Percentiles rank a stretch among this genome's conserved stretches.
Conservation (phyloP, 2,113 vertebrate species). For the Hyaena hyaena region DNA sequence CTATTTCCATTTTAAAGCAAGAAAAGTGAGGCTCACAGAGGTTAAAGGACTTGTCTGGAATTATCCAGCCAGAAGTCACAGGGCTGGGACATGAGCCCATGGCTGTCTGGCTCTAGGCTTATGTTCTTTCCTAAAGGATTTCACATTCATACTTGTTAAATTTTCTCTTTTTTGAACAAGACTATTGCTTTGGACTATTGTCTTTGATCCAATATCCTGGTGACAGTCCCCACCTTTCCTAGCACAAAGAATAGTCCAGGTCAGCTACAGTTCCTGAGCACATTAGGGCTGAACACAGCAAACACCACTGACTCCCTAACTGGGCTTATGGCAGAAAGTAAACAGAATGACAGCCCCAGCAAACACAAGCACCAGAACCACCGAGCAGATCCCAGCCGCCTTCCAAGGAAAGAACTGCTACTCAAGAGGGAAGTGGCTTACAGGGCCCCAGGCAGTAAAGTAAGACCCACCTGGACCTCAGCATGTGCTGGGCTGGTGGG, state of each 20-base stretch:
- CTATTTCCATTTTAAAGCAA: neutral
- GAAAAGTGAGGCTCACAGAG: neutral
- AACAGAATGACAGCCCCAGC: constrained; percentile 17
- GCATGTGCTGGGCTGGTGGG: neutral
- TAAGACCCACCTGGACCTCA: neutral
- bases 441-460: accelerated
- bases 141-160: neutral
- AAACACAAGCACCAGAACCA: neutral
- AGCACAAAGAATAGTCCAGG: neutral
- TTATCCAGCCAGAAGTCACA: neutral
- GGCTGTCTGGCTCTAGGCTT: neutral
- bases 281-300: neutral
- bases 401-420: neutral
- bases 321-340: neutral
- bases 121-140: neutral
- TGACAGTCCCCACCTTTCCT: neutral
- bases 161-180: neutral
- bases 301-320: neutral
- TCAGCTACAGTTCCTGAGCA: neutral
- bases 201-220: constrained; percentile 42
- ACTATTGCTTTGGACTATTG: constrained; percentile 2
- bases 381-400: neutral
- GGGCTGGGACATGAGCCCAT: neutral
- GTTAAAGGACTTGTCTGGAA: neutral
- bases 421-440: neutral